Evolutionary conservation across 2,888 invertebrate genomes (phyloP).

Genomic region (Leistus spinibarbis): DNA sequence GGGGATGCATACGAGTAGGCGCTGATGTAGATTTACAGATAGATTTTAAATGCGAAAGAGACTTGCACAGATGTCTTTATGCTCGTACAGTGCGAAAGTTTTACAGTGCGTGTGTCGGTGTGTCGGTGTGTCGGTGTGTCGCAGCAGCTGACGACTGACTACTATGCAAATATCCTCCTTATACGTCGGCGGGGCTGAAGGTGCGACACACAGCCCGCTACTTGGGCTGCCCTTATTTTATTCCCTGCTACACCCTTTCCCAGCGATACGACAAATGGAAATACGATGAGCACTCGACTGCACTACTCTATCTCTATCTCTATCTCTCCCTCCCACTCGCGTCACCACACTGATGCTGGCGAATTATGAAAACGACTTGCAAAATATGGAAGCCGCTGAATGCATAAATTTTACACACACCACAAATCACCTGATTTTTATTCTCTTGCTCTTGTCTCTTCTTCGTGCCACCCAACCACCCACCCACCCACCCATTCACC

Average conservation of each 20-base stretch:
- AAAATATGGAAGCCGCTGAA: slow-evolving; percentile 50
- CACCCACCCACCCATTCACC: too few species aligned
- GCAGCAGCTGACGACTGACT: slow-evolving; percentile 58
- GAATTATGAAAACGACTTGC: slow-evolving; percentile 60
- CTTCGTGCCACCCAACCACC: not conserved
- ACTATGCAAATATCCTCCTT: slow-evolving; percentile 59
- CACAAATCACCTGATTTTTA: slow-evolving; percentile 39
- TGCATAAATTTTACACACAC: slow-evolving; percentile 31
- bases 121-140: not conserved
- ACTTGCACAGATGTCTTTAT: slow-evolving; percentile 13
- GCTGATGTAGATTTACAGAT: not conserved
- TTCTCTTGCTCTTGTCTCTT: not conserved
- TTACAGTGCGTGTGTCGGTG: not conserved
- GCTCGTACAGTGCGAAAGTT: slow-evolving; percentile 4
- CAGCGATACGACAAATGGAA: slow-evolving; percentile 50
- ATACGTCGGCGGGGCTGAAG: slow-evolving; percentile 48
- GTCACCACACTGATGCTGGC: slow-evolving; percentile 53
- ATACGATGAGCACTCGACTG: slow-evolving; percentile 54
- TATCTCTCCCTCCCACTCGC: too few species aligned
- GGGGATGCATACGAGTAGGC: not conserved
- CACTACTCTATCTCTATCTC: not conserved
- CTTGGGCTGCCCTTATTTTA: slow-evolving; percentile 41
- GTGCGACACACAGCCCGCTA: slow-evolving; percentile 40
- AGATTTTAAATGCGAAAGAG: not conserved
- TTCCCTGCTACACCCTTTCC: not conserved